phyloP scores from a whole-genome alignment of 2,888 invertebrate species.

The Cheilosia pagana region DNA sequence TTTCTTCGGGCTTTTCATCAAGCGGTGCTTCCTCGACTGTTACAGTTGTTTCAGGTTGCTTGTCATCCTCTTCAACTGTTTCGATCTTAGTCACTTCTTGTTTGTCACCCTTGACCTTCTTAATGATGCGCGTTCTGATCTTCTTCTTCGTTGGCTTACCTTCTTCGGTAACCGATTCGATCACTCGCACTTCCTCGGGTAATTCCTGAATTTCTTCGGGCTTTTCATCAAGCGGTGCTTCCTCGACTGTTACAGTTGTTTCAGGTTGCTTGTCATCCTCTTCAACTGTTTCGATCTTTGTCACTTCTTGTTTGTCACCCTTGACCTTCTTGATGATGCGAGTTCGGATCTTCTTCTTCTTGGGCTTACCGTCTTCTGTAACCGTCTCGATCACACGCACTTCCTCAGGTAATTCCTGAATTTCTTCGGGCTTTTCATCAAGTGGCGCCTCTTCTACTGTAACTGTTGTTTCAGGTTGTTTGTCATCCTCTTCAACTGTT shows the following conservation, averaged over 20 bases:
- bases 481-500: constrained; percentile 32
- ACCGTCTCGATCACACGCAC: constrained; percentile 4
- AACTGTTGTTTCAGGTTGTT: constrained; percentile 28
- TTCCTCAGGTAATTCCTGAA: constrained; percentile 26
- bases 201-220: constrained; percentile 51
- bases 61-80: constrained; percentile 37
- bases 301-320: constrained; percentile 39
- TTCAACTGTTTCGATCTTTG: constrained; percentile 35
- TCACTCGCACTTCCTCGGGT: constrained; percentile 73
- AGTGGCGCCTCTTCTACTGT: constrained; percentile 27
- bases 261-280: constrained; percentile 37
- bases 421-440: constrained; percentile 23
- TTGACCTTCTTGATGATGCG: constrained; percentile 34
- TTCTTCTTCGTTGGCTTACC: constrained; percentile 79
- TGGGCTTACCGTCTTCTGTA: constrained; percentile 31
- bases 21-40: constrained; percentile 32
- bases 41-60: constrained; percentile 33
- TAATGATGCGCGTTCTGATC: constrained; percentile 77
- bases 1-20: constrained; percentile 29
- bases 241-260: constrained; percentile 80
- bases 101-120: constrained; percentile 39
- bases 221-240: constrained; percentile 73
- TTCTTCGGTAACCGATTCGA: constrained; percentile 76
- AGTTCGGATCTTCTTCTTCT: constrained; percentile 30
- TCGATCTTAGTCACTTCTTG: constrained; percentile 45